A percentile compares a stretch with the other conserved stretches of the same genome.
Conservation (phyloP, 2,888 invertebrate genomes). For the Pimpla rufipes region DNA sequence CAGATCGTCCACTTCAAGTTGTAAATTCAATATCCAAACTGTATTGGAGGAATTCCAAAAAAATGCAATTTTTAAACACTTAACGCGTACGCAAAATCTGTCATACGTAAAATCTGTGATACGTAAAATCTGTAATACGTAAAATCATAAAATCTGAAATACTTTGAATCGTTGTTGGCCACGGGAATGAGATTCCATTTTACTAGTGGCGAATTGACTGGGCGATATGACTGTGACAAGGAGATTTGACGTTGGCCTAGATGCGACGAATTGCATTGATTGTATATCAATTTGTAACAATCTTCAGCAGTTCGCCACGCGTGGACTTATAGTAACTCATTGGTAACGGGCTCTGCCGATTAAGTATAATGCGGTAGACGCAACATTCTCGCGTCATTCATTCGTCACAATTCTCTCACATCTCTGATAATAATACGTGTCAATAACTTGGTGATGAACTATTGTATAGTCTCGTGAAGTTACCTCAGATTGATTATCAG, state of each 20-base stretch:
- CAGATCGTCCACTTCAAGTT: neutral
- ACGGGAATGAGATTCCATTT: constrained; percentile 6
- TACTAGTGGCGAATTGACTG: constrained; percentile 5
- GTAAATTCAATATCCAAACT: neutral
- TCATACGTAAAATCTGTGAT: neutral
- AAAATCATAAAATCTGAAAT: neutral
- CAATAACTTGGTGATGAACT: constrained; percentile 1
- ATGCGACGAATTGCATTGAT: constrained; percentile 75
- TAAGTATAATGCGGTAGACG: constrained; percentile 32
- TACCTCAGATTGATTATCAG: too few species aligned
- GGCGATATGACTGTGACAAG: constrained; percentile 36
- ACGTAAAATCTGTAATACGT: neutral
- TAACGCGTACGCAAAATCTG: neutral
- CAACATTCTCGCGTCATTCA: constrained; percentile 27
- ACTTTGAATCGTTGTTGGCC: neutral
- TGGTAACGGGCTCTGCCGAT: constrained; percentile 51
- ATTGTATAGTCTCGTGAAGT: too few species aligned
- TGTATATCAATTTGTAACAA: constrained; percentile 79
- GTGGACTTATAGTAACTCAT: constrained; percentile 25
- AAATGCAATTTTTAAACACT: neutral
- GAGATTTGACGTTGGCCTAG: constrained; percentile 73
- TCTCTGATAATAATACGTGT: neutral
- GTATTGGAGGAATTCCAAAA: neutral
- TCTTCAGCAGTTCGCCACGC: constrained; percentile 63
- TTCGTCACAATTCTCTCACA: constrained; percentile 11